Conservation (phyloP, 23 tunicate genomes). For the Ciona savignyi region DNA sequence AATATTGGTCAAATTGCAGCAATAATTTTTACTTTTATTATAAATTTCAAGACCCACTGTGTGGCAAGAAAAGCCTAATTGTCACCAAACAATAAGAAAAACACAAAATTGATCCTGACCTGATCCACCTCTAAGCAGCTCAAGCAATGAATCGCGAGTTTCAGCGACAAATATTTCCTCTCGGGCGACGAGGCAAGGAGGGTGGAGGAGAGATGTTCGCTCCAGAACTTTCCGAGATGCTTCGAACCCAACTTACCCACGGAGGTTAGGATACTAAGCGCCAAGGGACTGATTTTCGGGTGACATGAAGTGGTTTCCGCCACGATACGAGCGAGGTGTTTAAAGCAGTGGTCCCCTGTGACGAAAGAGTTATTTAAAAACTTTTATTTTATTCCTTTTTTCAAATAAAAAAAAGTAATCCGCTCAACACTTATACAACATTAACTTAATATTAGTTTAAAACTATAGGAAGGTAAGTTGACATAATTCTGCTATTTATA, state of each 20-base stretch:
- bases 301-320: constrained; percentile 65
- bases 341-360: constrained; percentile 47
- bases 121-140: constrained; percentile 9
- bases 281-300: constrained; percentile 44
- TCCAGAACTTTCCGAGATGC: constrained; percentile 52
- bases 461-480: too few species aligned
- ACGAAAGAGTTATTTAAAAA: constrained; percentile 6
- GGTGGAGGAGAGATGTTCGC: constrained; percentile 12
- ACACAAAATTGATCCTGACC: neutral
- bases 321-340: constrained; percentile 49
- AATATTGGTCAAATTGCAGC: too few species aligned
- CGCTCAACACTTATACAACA: too few species aligned
- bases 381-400: neutral
- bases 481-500: too few species aligned
- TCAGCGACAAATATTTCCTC: constrained; percentile 57
- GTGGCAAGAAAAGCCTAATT: too few species aligned
- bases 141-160: constrained; percentile 35
- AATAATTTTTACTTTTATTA: too few species aligned
- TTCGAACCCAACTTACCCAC: constrained; percentile 32
- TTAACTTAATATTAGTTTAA: too few species aligned
- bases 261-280: constrained; percentile 21
- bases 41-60: too few species aligned
- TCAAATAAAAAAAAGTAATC: too few species aligned
- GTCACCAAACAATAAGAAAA: too few species aligned
- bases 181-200: constrained; percentile 63